phyloP scores from a whole-genome alignment of 1,140 invertebrate species.

The Drosophila quadrilineata region DNA sequence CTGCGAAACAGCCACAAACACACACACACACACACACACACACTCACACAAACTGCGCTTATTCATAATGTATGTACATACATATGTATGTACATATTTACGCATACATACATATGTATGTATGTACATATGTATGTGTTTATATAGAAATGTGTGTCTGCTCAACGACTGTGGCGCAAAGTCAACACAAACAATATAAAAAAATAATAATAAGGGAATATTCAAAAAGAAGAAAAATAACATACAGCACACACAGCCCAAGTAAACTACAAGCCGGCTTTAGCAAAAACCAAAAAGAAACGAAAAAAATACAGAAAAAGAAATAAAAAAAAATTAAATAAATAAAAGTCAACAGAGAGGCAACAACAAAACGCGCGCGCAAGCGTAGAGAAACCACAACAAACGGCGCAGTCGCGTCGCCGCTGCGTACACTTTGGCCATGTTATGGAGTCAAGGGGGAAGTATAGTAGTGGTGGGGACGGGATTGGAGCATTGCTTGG shows the following conservation, averaged over 20 bases:
- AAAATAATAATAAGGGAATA: slow-evolving; percentile 25
- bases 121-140: too few species aligned
- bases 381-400: slow-evolving; percentile 57
- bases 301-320: slow-evolving; percentile 16
- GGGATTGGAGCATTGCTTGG: slow-evolving; percentile 15
- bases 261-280: slow-evolving; percentile 59
- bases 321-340: slow-evolving; percentile 21
- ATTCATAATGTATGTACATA: slow-evolving; percentile 18
- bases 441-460: neutral
- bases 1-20: neutral
- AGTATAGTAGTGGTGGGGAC: too few species aligned
- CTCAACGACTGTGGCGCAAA: slow-evolving; percentile 31
- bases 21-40: slow-evolving; percentile 1
- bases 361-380: slow-evolving; percentile 27
- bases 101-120: neutral
- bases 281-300: too few species aligned
- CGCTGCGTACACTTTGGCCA: neutral
- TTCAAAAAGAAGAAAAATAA: slow-evolving; percentile 37
- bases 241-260: slow-evolving; percentile 21
- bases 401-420: slow-evolving; percentile 57
- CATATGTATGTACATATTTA: neutral
- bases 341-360: too few species aligned
- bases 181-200: slow-evolving; percentile 34
- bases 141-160: neutral
- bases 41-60: slow-evolving; percentile 13